Conservation (phyloP, 2,797 vertebrate genomes). For the Anabacerthia variegaticeps region DNA sequence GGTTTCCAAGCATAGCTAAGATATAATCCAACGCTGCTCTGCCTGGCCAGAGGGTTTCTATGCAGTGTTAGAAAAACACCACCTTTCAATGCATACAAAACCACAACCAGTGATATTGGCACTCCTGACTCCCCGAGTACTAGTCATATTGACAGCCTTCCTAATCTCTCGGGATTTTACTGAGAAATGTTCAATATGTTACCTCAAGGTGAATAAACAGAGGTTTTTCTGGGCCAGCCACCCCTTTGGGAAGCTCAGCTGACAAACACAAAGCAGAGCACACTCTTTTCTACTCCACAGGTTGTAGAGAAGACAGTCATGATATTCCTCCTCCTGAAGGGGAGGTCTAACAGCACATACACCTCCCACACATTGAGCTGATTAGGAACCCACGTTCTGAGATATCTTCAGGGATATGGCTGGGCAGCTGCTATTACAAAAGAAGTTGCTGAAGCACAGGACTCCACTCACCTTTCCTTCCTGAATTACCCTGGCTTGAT, state of each 20-base stretch:
- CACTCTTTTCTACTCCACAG: neutral
- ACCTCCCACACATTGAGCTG: neutral
- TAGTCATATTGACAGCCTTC: neutral
- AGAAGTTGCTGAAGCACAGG: constrained; percentile 58
- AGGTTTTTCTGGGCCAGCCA: neutral
- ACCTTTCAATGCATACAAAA: neutral
- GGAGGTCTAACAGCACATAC: neutral
- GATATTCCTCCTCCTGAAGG: neutral
- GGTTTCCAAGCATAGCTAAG: neutral
- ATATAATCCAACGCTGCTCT: neutral
- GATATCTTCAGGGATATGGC: neutral
- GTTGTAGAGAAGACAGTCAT: neutral
- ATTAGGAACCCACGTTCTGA: neutral
- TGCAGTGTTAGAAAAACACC: rapidly evolving
- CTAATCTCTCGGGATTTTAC: neutral
- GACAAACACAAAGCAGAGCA: neutral
- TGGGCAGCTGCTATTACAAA: neutral
- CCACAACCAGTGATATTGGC: neutral
- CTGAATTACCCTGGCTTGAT: constrained; percentile 89
- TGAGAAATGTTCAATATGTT: neutral
- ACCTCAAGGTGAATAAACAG: neutral
- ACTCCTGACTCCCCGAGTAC: neutral
- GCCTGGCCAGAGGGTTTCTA: neutral
- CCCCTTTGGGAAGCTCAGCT: neutral
- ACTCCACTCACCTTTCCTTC: constrained; percentile 96